These are phyloP conservation scores for Misgurnus mizolepis DNA, from an alignment of 2,113 vertebrate species.

Conservation along the genomic window DNA sequence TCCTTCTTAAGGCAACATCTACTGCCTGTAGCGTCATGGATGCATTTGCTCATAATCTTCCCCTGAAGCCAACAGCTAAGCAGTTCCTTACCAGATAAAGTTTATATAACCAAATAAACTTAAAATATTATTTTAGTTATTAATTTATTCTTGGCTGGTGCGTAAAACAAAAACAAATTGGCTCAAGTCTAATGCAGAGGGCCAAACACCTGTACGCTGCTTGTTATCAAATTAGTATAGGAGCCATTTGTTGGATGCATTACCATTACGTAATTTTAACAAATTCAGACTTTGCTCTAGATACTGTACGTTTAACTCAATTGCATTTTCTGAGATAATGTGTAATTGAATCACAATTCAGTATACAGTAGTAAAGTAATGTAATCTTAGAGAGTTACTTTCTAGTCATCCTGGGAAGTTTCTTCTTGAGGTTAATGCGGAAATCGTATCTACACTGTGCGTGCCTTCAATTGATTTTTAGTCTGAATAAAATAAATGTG, in stretches of 20 bases:
- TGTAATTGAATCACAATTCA: not conserved
- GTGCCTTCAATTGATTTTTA: too few relatives aligned
- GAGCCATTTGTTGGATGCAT: not conserved
- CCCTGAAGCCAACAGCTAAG: not conserved
- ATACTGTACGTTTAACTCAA: too few relatives aligned
- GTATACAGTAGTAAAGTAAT: not conserved
- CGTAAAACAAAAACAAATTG: not conserved
- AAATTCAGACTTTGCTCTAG: not conserved
- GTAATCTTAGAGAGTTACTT: too few relatives aligned
- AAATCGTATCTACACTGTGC: too few relatives aligned
- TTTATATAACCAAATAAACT: not conserved
- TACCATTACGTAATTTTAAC: not conserved
- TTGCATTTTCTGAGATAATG: not conserved
- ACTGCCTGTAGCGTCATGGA: conserved; percentile 6
- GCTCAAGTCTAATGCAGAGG: not conserved
- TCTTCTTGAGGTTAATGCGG: too few relatives aligned
- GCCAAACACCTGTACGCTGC: not conserved
- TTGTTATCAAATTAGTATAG: not conserved
- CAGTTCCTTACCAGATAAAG: not conserved
- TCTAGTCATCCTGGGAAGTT: too few relatives aligned
- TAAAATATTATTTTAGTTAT: not conserved
- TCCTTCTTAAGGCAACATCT: conserved; percentile 22
- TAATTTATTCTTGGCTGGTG: not conserved
- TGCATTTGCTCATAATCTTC: conserved; percentile 6
- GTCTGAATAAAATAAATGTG: not conserved